A percentile compares a stretch with the other conserved stretches of the same genome.
phyloP scores from a whole-genome alignment of 2,888 invertebrate genomes.

The Pharmacophagus antenor region DNA sequence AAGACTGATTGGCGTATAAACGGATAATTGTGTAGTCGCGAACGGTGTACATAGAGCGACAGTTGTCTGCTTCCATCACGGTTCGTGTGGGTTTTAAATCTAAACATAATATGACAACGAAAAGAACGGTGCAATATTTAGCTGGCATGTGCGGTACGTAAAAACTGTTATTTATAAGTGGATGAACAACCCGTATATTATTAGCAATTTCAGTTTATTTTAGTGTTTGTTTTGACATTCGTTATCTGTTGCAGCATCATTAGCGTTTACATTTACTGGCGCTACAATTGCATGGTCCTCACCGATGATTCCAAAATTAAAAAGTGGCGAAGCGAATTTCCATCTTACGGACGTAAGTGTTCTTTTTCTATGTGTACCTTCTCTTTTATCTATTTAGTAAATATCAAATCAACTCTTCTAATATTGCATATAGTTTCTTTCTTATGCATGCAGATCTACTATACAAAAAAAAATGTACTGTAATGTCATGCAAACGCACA shows the following conservation, averaged over 20 bases:
- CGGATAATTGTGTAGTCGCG: not conserved
- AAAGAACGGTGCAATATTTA: conserved; percentile 67
- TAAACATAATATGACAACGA: conserved; percentile 40
- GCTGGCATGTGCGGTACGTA: conserved; percentile 71
- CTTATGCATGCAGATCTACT: no score
- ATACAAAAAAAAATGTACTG: no score
- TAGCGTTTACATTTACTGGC: conserved; percentile 71
- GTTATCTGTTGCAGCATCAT: conserved; percentile 54
- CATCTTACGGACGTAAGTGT: conserved; percentile 66
- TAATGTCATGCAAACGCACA: no score
- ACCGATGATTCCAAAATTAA: conserved; percentile 78
- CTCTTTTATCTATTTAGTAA: no score
- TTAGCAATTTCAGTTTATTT: not conserved
- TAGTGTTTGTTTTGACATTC: conserved; percentile 9
- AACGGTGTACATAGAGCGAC: conserved; percentile 1
- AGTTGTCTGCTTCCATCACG: no score
- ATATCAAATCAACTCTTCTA: not conserved
- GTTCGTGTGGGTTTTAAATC: not conserved
- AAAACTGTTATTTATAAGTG: conserved; percentile 44
- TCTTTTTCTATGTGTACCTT: not conserved
- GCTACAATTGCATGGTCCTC: conserved; percentile 77
- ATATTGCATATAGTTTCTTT: no score
- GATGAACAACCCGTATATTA: not conserved
- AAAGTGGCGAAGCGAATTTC: conserved; percentile 62
- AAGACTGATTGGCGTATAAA: not conserved